Evolutionary conservation across 53 echinoderm and acorn worm species (phyloP).

Genomic region (Henricia sp.): DNA sequence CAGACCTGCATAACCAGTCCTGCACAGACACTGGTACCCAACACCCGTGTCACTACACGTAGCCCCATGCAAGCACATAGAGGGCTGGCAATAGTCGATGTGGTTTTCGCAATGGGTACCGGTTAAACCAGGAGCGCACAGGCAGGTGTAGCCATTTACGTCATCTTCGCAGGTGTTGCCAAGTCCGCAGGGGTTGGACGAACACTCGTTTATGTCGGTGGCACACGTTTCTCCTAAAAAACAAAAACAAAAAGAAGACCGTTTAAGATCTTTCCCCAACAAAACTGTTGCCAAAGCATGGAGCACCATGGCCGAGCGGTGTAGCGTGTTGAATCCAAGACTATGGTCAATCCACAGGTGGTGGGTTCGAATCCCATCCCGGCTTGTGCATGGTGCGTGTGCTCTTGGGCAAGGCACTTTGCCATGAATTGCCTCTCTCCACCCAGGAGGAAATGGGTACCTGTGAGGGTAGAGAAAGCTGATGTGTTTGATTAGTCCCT

Average conservation of each 20-base stretch:
- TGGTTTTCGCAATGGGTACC: conserved; percentile 65
- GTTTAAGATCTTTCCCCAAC: background rate
- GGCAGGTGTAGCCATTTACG: conserved; percentile 55
- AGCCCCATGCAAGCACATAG: conserved; percentile 37
- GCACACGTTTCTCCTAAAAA: conserved; percentile 3
- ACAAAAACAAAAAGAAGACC: background rate
- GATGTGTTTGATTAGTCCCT: no score
- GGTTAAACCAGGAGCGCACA: conserved; percentile 55
- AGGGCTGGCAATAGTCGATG: conserved; percentile 38
- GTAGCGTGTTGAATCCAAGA: no score
- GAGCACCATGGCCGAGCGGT: no score
- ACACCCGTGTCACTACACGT: conserved; percentile 7
- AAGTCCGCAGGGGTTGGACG: conserved; percentile 46
- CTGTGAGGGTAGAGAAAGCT: no score
- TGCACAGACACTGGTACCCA: conserved; percentile 30
- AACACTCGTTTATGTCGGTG: conserved; percentile 62
- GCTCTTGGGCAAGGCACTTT: no score
- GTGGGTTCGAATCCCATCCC: no score
- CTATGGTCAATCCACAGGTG: no score
- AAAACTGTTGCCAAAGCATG: background rate
- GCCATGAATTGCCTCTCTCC: no score
- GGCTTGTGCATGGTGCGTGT: no score
- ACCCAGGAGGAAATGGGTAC: no score
- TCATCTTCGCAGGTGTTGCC: conserved; percentile 66
- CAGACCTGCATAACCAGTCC: conserved; percentile 24